These are phyloP conservation scores for Rhinophrynus dorsalis DNA, from an alignment of 2,797 vertebrate genomes.

Conservation along the genomic window DNA sequence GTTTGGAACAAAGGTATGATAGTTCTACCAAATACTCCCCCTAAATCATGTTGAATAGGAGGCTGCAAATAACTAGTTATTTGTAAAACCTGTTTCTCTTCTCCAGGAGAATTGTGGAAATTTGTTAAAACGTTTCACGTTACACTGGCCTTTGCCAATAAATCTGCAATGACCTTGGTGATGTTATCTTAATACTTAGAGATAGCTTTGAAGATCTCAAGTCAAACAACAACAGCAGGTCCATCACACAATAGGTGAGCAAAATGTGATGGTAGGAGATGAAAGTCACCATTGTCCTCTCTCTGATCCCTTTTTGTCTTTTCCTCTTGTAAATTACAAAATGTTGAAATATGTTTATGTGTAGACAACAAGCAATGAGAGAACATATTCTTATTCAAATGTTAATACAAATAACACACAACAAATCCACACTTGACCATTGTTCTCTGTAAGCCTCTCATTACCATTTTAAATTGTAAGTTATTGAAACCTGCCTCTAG, in stretches of 20 bases:
- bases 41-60: background rate
- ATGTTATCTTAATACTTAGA: background rate
- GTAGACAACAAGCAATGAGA: constrained; percentile 3
- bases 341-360: background rate
- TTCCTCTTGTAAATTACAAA: background rate
- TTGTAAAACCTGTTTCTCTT: background rate
- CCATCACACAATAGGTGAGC: no score
- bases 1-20: background rate
- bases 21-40: background rate
- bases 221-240: no score
- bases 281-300: constrained; percentile 14
- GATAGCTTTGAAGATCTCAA: no score
- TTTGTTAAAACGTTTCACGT: background rate
- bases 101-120: background rate
- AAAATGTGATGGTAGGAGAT: no score
- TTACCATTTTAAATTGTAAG: no score
- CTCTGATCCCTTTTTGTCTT: background rate
- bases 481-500: no score
- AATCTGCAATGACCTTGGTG: background rate
- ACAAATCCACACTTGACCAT: no score
- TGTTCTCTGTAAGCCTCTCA: no score
- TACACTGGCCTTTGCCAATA: background rate
- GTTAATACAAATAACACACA: no score
- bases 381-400: background rate
- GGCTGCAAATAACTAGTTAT: background rate